Evolutionary conservation across 2,113 vertebrate species (phyloP).

Genomic region (Ceyx melanurus): DNA sequence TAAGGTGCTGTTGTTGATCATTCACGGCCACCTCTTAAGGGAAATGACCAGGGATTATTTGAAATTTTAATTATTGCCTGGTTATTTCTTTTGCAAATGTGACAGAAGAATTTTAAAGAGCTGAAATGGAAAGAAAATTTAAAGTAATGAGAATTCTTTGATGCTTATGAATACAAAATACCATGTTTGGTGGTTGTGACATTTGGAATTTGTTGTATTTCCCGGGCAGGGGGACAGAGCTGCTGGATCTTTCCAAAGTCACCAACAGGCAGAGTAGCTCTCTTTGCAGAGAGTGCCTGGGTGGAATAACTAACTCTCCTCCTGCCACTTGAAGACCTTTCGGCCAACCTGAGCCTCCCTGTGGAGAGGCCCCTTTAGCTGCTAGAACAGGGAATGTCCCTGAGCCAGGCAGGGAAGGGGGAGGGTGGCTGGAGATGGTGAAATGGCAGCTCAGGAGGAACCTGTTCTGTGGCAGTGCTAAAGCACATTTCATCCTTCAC

Average conservation of each 20-base stretch:
- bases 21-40: slow-evolving; percentile 66
- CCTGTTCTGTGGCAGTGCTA: background rate
- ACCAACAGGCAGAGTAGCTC: background rate
- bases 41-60: slow-evolving; percentile 68
- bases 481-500: background rate
- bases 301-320: background rate
- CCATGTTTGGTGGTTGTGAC: background rate
- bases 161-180: slow-evolving; percentile 61
- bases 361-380: no score
- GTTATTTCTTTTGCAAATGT: slow-evolving; percentile 72
- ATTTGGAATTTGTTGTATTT: background rate
- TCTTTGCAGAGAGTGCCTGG: background rate
- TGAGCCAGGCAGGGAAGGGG: background rate
- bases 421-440: no score
- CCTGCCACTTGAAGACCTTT: background rate
- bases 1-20: background rate
- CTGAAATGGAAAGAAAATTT: slow-evolving; percentile 67
- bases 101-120: slow-evolving; percentile 65
- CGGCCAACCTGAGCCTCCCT: background rate
- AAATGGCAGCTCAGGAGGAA: background rate
- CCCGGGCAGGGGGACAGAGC: no score
- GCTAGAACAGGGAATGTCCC: background rate
- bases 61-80: slow-evolving; percentile 70
- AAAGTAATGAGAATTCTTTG: slow-evolving; percentile 62
- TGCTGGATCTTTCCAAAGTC: background rate